These are phyloP conservation scores for Heterotilapia buettikoferi DNA, from an alignment of 2,113 vertebrate genomes.

Conservation along the genomic window DNA sequence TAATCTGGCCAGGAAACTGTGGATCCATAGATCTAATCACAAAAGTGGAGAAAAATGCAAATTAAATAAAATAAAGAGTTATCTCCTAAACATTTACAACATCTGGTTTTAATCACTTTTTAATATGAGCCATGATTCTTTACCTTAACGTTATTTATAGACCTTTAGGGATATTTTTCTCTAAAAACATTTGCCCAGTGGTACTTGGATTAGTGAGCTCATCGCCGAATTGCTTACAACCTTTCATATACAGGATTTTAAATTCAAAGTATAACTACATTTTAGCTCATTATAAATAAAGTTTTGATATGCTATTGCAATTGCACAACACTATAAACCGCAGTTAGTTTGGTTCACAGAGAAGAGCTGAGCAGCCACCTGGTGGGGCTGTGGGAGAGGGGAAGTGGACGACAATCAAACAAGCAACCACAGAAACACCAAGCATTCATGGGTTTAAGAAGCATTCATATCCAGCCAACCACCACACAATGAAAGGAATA, in stretches of 20 bases:
- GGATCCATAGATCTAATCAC: constrained; percentile 5
- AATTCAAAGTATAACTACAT: neutral
- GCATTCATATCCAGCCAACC: neutral
- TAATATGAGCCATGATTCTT: neutral
- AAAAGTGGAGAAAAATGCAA: constrained; percentile 11
- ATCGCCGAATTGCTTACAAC: neutral
- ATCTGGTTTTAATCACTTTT: constrained; percentile 24
- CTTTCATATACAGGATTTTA: neutral
- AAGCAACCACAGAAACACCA: constrained; percentile 11
- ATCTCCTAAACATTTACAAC: neutral
- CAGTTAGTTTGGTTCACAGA: neutral
- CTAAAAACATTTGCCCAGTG: neutral
- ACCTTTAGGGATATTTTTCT: neutral
- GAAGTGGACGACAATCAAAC: constrained; percentile 33
- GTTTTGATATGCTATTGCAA: neutral
- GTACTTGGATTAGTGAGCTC: neutral
- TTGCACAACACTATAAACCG: neutral
- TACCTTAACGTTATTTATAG: neutral
- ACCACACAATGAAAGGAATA: constrained; percentile 27
- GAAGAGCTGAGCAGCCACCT: constrained; percentile 23
- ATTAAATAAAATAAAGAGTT: constrained; percentile 13
- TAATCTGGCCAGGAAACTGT: constrained; percentile 36
- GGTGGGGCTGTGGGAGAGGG: constrained; percentile 57
- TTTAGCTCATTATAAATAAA: neutral
- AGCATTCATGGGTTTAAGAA: constrained; percentile 15